These are phyloP conservation scores for Nothobranchius furzeri DNA, from an alignment of 2,113 vertebrate species.

Conservation along the genomic window DNA sequence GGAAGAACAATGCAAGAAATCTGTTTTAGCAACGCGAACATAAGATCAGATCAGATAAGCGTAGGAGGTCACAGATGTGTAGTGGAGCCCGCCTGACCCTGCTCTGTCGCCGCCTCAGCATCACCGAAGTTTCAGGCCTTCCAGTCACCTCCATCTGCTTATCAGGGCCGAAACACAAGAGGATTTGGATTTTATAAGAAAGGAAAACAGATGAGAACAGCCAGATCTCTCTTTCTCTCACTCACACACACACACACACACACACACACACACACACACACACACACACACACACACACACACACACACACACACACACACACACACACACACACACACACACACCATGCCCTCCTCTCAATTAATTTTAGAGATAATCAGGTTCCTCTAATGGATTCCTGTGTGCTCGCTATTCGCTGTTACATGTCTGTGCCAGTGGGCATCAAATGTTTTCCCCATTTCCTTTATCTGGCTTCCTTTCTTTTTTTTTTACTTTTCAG, in stretches of 20 bases:
- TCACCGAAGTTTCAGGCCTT: constrained; percentile 31
- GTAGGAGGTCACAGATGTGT: constrained; percentile 42
- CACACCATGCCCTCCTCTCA: constrained; percentile 47
- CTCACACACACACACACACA: constrained; percentile 26
- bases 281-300: neutral
- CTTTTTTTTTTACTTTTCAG: constrained; percentile 27
- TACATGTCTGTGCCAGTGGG: constrained; percentile 64
- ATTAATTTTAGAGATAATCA: constrained; percentile 83
- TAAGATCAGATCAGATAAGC: constrained; percentile 26
- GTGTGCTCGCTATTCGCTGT: constrained; percentile 61
- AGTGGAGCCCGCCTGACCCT: constrained; percentile 4
- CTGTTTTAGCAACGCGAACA: constrained; percentile 18
- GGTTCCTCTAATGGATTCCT: constrained; percentile 80
- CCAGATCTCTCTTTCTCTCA: constrained; percentile 43
- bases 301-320: constrained; percentile 21
- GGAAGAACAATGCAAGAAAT: constrained; percentile 1
- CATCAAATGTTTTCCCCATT: constrained; percentile 58
- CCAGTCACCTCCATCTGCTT: constrained; percentile 45
- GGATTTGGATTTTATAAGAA: constrained; percentile 58
- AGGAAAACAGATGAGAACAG: constrained; percentile 51
- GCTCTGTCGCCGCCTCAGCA: constrained; percentile 8
- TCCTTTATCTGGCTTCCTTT: constrained; percentile 41
- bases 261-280: constrained; percentile 30
- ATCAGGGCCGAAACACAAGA: constrained; percentile 48
- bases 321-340: constrained; percentile 37